Base-by-base conservation (phyloP, 2,113 vertebrate species). In the Pelmatolapia mariae region DNA sequence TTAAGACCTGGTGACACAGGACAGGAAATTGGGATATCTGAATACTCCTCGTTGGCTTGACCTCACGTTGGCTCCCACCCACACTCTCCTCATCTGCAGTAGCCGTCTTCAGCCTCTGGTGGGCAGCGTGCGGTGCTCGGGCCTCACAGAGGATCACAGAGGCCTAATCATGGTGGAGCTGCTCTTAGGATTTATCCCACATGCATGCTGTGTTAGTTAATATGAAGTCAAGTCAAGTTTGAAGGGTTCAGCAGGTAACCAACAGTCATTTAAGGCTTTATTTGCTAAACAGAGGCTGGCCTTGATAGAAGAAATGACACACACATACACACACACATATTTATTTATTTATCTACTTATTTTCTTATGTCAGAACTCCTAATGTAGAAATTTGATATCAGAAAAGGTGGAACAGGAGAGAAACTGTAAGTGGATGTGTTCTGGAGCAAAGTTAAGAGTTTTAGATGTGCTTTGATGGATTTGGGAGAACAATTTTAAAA, bases 1-100 rank as follows among this genome's bases (percentile, higher is more conserved):
- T 94, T 91, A 94, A 92, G 92, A 92, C 90, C 86, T 87, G 89
- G 85, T 95, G 94, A 93, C 90, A 94, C 83, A 82, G 89, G 85
- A 92, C 90, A 93, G 94, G 92, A 95, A 94, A 95, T 93, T 88
- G 92, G 93, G 92, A 94, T 93, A 90, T 95, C 85, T 93, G 91
- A 86, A 93, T 91, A 88, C 84, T 88, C 89, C 91, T 89, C 90
- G 73, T 95, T 94, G 88, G 85, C 92, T 81, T 29, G 83, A 86
- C 85, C 90, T 88, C 88, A 71, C 85, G 45, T 29, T 87, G 84
- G 18, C 82, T 86, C 85, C 80, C 24, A 45, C 36, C 82, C 83
- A 80, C 76, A 15, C 84, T 66, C 84, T 79, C 86, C 47, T 76
- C 53, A 18, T 24, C 43, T 91, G 92, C 92, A 94, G 84, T 95